Evolutionary conservation across 23 tunicate genomes (phyloP), one percentile per base, ranked within the genome.

Genomic region (Clavelina lepadiformis): DNA sequence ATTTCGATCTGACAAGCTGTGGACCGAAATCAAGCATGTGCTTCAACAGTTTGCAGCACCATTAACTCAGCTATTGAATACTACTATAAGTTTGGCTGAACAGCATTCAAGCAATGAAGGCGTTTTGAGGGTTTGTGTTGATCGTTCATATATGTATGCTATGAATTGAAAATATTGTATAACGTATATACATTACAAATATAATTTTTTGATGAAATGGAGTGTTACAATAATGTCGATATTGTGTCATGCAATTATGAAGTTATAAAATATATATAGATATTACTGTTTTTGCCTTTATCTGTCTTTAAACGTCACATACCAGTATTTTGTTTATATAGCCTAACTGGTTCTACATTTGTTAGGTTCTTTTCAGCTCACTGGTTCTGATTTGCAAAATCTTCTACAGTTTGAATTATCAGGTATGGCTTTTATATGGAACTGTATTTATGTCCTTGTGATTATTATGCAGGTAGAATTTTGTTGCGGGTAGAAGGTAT

Each of bases 341-440:
- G n/a, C n/a, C n/a, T n/a, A n/a, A n/a, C n/a, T n/a, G n/a, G n/a
- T n/a, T n/a, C n/a, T n/a, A n/a, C n/a, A n/a, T n/a, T n/a, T 73
- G 58, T 31, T 49, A 83, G 83, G 35, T 75, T 28, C 46, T 91
- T 3, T 91, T 73, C 75, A 91, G 92, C 62, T 82, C 98, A 0
- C 61, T 91, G 46, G 92, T 83, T 15, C 76, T 91, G 20, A 83
- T 91, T 46, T 44, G 92, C 3, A 91, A 91, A 55, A 73, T 91
- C n/a, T 91, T 91, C 65, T 91, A 91, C 92, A 82, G 91, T 46
- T 57, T 91, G 47, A 91, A 91, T 51, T 91, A 91, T 36, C 97
- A 89, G 91, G 91, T 82, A 49, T 15, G 18, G 20, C 19, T 26
- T 11, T 29, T 13, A n/a, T n/a, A n/a, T n/a, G n/a, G n/a, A n/a